These are phyloP conservation scores for Dryobota labecula DNA, from an alignment of 2,888 invertebrate species.

Conservation along the genomic window DNA sequence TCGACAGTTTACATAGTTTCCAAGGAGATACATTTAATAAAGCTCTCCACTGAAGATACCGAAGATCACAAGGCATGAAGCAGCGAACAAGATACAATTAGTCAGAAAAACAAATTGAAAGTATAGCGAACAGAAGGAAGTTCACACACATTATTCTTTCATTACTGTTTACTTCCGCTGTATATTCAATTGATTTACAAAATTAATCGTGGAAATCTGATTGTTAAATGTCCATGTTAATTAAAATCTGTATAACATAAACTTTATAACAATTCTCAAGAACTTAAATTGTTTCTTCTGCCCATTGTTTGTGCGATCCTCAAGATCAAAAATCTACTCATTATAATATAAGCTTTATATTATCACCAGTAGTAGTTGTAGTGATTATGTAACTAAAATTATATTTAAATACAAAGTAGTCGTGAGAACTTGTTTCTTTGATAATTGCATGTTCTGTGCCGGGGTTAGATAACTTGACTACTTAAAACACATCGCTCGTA, in stretches of 20 bases:
- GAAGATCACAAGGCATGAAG: not conserved
- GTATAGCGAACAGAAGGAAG: slow-evolving; percentile 35
- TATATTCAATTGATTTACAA: slow-evolving; percentile 42
- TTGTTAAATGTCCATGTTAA: slow-evolving; percentile 33
- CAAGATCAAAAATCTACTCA: slow-evolving; percentile 59
- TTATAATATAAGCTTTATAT: slow-evolving; percentile 26
- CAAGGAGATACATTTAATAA: not conserved
- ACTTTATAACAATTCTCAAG: slow-evolving; percentile 32
- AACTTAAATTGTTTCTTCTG: slow-evolving; percentile 54
- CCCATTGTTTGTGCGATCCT: slow-evolving; percentile 52
- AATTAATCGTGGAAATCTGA: slow-evolving; percentile 36
- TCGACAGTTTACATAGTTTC: not conserved
- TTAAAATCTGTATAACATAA: slow-evolving; percentile 17
- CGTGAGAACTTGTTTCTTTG: slow-evolving; percentile 68
- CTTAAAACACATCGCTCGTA: slow-evolving; percentile 20
- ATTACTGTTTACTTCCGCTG: slow-evolving; percentile 36
- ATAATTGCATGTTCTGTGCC: slow-evolving; percentile 61
- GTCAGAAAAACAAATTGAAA: slow-evolving; percentile 31
- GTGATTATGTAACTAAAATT: slow-evolving; percentile 40
- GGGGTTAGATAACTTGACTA: slow-evolving; percentile 56
- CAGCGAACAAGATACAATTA: slow-evolving; percentile 10
- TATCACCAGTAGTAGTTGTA: slow-evolving; percentile 27
- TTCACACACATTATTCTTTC: slow-evolving; percentile 41
- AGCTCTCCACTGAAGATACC: not conserved
- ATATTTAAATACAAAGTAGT: slow-evolving; percentile 44